A percentile compares a stretch with the other conserved stretches of the same genome.
These are phyloP conservation scores for Centropus bengalensis DNA, from an alignment of 2,113 vertebrate genomes.

Conservation along the genomic window DNA sequence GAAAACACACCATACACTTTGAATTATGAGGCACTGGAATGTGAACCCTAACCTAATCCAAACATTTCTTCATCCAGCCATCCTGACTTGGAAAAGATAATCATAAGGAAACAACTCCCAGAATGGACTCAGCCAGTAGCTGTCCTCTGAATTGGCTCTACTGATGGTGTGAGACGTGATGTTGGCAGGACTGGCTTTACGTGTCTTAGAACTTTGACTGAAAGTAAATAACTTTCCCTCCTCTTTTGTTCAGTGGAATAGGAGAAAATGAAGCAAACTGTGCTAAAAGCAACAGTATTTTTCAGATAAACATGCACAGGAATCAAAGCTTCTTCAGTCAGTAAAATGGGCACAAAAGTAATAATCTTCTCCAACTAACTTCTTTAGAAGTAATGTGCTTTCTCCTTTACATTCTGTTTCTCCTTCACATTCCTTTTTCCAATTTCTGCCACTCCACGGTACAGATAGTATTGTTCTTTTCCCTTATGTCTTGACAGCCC, in stretches of 20 bases:
- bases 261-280: neutral
- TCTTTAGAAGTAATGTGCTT: neutral
- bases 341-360: neutral
- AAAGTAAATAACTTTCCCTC: neutral
- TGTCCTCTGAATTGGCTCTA: neutral
- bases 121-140: neutral
- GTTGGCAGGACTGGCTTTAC: neutral
- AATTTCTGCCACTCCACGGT: neutral
- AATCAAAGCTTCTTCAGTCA: neutral
- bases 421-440: neutral
- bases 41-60: neutral
- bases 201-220: neutral
- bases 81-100: constrained; percentile 14
- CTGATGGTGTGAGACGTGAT: neutral
- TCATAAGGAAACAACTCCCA: neutral
- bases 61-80: neutral
- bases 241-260: neutral
- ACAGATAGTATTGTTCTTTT: neutral
- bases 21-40: neutral
- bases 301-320: neutral
- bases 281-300: neutral
- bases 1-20: neutral
- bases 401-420: neutral
- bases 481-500: neutral
- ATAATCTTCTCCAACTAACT: neutral